A percentile compares a stretch with the other conserved stretches of the same genome.
These are phyloP conservation scores for Yponomeuta plumbellus DNA, from an alignment of 2,888 invertebrate genomes.

Conservation along the genomic window DNA sequence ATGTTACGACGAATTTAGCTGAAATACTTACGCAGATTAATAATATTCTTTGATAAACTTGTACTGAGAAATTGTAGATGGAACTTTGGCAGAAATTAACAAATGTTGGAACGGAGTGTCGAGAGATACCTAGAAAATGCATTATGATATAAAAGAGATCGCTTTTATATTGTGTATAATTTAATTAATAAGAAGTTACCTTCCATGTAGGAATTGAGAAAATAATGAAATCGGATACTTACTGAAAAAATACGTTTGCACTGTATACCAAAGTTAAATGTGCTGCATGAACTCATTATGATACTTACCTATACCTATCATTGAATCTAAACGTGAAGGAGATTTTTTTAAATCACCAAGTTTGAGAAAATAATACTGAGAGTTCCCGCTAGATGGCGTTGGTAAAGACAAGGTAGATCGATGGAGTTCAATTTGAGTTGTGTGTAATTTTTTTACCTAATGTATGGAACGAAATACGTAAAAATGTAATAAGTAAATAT, in stretches of 20 bases:
- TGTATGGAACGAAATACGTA: slow-evolving; percentile 67
- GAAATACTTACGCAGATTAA: slow-evolving; percentile 42
- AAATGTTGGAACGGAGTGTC: neutral
- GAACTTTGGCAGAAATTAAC: neutral
- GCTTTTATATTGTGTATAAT: neutral
- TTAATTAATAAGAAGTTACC: slow-evolving; percentile 53
- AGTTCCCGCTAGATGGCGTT: slow-evolving; percentile 13
- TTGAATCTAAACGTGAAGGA: no score
- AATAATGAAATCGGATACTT: neutral
- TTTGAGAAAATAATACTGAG: slow-evolving; percentile 16
- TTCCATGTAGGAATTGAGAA: slow-evolving; percentile 36
- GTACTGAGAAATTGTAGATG: slow-evolving; percentile 27
- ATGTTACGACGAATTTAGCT: slow-evolving; percentile 61
- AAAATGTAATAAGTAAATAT: slow-evolving; percentile 15
- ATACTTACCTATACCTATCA: neutral
- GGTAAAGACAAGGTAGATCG: neutral
- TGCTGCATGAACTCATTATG: slow-evolving; percentile 37
- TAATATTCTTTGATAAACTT: slow-evolving; percentile 61
- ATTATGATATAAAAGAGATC: slow-evolving; percentile 3
- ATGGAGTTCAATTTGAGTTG: neutral
- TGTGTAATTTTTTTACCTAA: slow-evolving; percentile 70
- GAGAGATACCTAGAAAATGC: neutral
- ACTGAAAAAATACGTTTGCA: slow-evolving; percentile 49
- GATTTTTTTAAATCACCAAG: neutral
- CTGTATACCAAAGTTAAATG: slow-evolving; percentile 77